A percentile compares a stretch with the other conserved stretches of the same genome.
These are phyloP conservation scores for Periparus ater DNA, from an alignment of 2,797 vertebrate species.

Conservation along the genomic window DNA sequence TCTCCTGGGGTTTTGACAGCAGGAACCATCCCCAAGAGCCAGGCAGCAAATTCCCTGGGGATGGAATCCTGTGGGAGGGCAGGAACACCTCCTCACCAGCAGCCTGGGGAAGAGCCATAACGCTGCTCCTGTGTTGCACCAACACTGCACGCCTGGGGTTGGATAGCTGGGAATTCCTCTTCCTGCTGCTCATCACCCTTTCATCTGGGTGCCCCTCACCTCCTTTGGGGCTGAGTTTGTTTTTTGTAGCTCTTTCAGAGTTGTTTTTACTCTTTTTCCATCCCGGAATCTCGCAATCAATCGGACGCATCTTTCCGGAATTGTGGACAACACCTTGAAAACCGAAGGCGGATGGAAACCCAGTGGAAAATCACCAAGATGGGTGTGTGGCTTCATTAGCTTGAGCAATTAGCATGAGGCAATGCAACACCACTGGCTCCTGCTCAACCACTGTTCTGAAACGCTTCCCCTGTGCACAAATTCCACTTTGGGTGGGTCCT, in stretches of 20 bases:
- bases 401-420: neutral
- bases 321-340: neutral
- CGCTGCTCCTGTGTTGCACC: accelerated
- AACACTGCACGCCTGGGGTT: accelerated
- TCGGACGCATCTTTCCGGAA: neutral
- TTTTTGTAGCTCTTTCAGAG: neutral
- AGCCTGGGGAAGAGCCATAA: neutral
- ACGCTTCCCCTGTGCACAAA: accelerated
- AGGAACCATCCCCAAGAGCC: neutral
- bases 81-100: neutral
- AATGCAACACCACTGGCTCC: neutral
- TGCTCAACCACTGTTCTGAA: neutral
- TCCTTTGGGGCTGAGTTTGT: neutral
- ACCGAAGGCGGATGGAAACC: neutral
- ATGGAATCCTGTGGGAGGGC: neutral
- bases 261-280: neutral
- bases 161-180: neutral
- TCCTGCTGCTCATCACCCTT: neutral
- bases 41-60: neutral
- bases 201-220: neutral
- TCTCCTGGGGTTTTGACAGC: neutral
- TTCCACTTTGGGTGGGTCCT: neutral
- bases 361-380: neutral
- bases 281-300: neutral
- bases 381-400: conserved; percentile 15